Base-by-base conservation (phyloP, 2,113 vertebrate genomes). In the Osmerus mordax region DNA sequence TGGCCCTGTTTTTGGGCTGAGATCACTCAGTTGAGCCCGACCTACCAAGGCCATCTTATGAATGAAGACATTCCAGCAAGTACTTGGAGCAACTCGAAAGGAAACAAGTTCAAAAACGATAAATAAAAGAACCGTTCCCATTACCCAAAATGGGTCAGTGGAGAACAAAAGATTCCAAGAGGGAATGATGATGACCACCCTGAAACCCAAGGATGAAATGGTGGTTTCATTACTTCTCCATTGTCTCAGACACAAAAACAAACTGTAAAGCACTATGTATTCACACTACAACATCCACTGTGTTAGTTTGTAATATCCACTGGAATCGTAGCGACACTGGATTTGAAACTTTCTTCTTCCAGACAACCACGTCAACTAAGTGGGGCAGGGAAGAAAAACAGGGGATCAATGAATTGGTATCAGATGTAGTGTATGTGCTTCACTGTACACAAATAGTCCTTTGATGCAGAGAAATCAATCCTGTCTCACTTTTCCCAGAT, bases 61-160 rank as follows among this genome's bases (percentile, higher is more conserved):
- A 86, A 86, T 86, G 71, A 85, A 78, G 28, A 83, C 62, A 12
- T 82, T 74, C 78, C 54, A 75, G 69, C 52, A 64, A 63, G 19
- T 47, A 21, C 60, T 67, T 18, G 25, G 21, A 74, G n/a, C 12
- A 69, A 71, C 47, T 15, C 21, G 29, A 67, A 69, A 36, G 54
- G 69, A 76, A 75, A 77, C 21, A 51, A 64, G 54, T 36, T 21
- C 47, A 29, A 36, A 72, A 60, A 78, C 15, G 55, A 67, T 25
- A 70, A 80, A 71, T 56, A 36, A 54, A 19, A 71, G 59, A 41
- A 18, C 47, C n/a, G 29, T 36, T 67, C 55, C 55, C 47, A n/a
- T 69, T 70, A 73, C 53, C 36, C 78, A 71, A 59, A 72, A 36
- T n/a, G 55, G 56, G 63, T 36, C 15, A 13, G 32, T 15, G 60